phyloP scores from a whole-genome alignment of 2,113 vertebrate species.

The Tangachromis dhanisi region DNA sequence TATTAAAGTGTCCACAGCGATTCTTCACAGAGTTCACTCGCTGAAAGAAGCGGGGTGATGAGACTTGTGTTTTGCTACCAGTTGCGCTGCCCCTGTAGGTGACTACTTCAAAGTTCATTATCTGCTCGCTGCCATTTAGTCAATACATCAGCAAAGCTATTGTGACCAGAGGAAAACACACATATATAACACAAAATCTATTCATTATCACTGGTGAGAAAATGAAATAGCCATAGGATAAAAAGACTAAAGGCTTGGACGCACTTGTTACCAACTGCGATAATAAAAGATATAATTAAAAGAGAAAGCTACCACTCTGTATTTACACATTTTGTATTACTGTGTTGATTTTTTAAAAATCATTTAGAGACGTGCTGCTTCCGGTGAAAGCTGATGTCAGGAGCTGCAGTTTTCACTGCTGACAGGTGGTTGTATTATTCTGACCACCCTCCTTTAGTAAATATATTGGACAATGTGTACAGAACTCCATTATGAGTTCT shows the following conservation, averaged over 20 bases:
- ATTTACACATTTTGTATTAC: not conserved
- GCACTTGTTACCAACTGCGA: not conserved
- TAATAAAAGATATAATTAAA: not conserved
- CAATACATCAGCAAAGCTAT: not conserved
- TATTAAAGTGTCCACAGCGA: slow-evolving; percentile 49
- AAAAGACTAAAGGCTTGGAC: not conserved
- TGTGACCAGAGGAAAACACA: not conserved
- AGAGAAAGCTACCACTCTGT: not conserved
- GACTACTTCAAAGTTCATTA: not conserved
- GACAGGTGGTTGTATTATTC: not conserved
- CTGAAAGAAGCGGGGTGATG: not conserved
- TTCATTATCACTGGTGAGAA: not conserved
- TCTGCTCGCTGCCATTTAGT: not conserved
- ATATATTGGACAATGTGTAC: not conserved
- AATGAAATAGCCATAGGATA: not conserved
- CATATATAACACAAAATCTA: not conserved
- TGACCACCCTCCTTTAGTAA: not conserved
- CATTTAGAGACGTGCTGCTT: not conserved
- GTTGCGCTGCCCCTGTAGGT: not conserved
- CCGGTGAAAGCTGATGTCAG: not conserved
- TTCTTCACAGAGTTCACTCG: slow-evolving; percentile 36
- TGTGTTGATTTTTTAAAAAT: not conserved
- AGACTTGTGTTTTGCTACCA: not conserved
- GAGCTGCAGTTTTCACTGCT: not conserved
- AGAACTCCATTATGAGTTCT: not conserved